Percentiles rank a stretch among this genome's conserved stretches.
phyloP scores from a whole-genome alignment of 2,797 vertebrate species.

The Choloepus didactylus region DNA sequence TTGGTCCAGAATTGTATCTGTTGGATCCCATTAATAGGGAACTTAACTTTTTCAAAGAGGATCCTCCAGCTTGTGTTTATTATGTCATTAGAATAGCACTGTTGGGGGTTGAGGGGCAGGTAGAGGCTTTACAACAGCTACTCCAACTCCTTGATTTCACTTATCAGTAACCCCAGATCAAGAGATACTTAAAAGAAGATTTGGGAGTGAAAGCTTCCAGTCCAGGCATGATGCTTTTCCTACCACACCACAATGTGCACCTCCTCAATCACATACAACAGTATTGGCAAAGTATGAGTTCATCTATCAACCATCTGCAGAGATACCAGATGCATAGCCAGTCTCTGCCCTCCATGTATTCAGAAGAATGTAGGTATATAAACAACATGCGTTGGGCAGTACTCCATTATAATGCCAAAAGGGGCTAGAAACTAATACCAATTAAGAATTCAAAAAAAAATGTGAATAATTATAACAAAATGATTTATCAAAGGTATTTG shows the following conservation, averaged over 20 bases:
- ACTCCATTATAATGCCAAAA: background rate
- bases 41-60: background rate
- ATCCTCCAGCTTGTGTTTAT: background rate
- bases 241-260: background rate
- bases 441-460: background rate
- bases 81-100: background rate
- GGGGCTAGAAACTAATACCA: background rate
- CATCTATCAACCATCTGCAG: slow-evolving; percentile 21
- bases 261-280: background rate
- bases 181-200: slow-evolving; percentile 25
- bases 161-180: slow-evolving; percentile 16
- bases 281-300: background rate
- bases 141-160: background rate
- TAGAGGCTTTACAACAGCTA: background rate
- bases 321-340: background rate
- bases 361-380: background rate
- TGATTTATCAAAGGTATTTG: slow-evolving; percentile 17
- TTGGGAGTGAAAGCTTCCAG: background rate
- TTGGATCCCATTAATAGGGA: background rate
- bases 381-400: background rate
- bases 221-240: background rate
- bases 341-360: background rate
- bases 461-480: slow-evolving; percentile 41
- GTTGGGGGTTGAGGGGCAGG: background rate
- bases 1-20: background rate